phyloP scores from a whole-genome alignment of 2,113 vertebrate genomes.

The Microcebus tavaratra region DNA sequence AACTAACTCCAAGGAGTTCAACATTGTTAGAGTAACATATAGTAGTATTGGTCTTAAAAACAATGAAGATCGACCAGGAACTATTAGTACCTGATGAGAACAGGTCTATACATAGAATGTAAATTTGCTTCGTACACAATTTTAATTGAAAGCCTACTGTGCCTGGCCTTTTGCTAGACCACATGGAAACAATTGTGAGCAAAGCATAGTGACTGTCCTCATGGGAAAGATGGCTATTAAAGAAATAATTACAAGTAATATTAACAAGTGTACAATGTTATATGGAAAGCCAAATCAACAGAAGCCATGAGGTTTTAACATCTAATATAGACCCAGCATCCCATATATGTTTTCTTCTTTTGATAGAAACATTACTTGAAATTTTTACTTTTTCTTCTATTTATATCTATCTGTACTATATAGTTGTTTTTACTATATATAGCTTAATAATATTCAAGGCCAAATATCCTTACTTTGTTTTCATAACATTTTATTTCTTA shows the following conservation, averaged over 20 bases:
- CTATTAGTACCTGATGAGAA: background rate
- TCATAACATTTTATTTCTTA: background rate
- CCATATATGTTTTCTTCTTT: background rate
- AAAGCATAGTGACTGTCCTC: background rate
- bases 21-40: background rate
- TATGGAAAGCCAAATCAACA: background rate
- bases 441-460: background rate
- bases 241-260: background rate
- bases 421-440: background rate
- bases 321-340: background rate
- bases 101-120: background rate
- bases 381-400: background rate
- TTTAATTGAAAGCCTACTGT: background rate
- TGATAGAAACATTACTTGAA: background rate
- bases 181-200: background rate
- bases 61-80: background rate
- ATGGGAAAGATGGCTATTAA: background rate
- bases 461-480: background rate
- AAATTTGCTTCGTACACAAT: background rate
- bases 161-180: background rate
- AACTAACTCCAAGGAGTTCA: background rate
- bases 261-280: background rate
- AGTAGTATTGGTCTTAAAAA: background rate
- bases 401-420: background rate
- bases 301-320: background rate